Conservation (phyloP, 2,797 vertebrate species). For the Scomberomorus guttatus region DNA sequence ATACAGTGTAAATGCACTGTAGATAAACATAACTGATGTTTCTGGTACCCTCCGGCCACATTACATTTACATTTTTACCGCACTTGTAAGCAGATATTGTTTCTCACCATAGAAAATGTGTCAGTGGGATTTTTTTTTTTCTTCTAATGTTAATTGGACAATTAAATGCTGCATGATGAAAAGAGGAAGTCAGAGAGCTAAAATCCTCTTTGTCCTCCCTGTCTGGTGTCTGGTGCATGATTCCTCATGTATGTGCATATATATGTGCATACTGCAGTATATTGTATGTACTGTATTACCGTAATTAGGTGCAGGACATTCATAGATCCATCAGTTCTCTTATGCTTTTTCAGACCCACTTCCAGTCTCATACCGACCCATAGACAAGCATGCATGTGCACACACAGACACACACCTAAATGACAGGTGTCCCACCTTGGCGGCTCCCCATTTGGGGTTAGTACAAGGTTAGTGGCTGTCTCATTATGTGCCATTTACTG, state of each 20-base stretch:
- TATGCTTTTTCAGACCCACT: constrained; percentile 28
- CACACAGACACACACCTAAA: constrained; percentile 10
- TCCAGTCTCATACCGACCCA: constrained; percentile 6
- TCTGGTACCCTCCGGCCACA: not conserved
- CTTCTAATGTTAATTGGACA: no score
- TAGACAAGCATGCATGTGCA: not conserved
- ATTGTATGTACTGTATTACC: not conserved
- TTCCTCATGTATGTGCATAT: not conserved
- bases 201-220: constrained; percentile 4
- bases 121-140: constrained; percentile 4
- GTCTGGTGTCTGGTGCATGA: not conserved
- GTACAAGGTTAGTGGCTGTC: constrained; percentile 48
- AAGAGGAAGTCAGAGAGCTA: not conserved
- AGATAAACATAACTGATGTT: constrained; percentile 38
- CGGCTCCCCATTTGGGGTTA: constrained; percentile 22
- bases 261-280: not conserved
- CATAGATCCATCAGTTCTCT: constrained; percentile 19
- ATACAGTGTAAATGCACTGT: constrained; percentile 24
- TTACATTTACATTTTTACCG: constrained; percentile 12
- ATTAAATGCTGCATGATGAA: constrained; percentile 13
- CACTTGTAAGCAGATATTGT: constrained; percentile 22
- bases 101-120: constrained; percentile 17
- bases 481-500: constrained; percentile 61
- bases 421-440: constrained; percentile 54
- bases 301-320: not conserved